A percentile compares a stretch with the other conserved stretches of the same genome.
Conservation (phyloP, 2,888 invertebrate species). For the Cheilosia scutellata region DNA sequence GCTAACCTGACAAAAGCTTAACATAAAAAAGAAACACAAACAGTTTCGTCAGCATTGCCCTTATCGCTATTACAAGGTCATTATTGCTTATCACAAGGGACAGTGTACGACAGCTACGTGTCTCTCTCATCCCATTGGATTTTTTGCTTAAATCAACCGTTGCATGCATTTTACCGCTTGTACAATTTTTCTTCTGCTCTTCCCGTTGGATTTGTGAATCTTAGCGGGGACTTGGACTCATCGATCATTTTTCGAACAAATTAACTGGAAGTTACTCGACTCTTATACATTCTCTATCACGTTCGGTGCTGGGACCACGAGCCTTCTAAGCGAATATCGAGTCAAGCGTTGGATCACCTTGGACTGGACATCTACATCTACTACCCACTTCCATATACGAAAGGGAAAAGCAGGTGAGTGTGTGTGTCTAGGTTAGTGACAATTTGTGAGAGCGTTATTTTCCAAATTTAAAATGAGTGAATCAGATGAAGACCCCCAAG, state of each 20-base stretch:
- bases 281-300: too few relatives aligned
- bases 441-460: background rate
- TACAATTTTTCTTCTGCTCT: background rate
- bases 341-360: background rate
- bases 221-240: background rate
- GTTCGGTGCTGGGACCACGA: too few relatives aligned
- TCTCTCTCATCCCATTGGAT: slow-evolving; percentile 2
- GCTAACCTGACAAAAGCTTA: background rate
- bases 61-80: background rate
- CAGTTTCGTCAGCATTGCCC: background rate
- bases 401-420: background rate
- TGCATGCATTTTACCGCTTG: background rate
- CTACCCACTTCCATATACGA: background rate
- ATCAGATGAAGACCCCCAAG: background rate
- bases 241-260: background rate
- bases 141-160: background rate
- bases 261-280: background rate
- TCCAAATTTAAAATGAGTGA: background rate
- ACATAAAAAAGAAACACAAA: background rate
- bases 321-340: background rate
- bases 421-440: background rate
- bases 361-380: background rate
- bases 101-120: background rate
- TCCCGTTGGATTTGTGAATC: background rate
- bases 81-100: accelerated